phyloP scores from a whole-genome alignment of 2,113 vertebrate species.

The Nicator chloris region DNA sequence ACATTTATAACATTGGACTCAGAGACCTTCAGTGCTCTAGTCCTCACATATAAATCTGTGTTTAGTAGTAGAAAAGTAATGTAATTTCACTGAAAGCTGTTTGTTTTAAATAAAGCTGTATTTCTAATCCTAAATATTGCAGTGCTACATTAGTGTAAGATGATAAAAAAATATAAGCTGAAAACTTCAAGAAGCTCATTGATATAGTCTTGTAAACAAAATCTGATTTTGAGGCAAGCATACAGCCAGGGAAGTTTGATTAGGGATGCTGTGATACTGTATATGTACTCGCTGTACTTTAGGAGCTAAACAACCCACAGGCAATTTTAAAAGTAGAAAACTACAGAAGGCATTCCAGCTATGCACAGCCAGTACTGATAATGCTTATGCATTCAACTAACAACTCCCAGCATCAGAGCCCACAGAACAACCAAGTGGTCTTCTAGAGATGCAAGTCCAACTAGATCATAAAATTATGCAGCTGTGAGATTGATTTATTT shows the following conservation, averaged over 20 bases:
- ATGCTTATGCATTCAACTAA: not conserved
- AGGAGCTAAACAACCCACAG: not conserved
- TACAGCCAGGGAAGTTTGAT: not conserved
- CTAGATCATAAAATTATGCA: not conserved
- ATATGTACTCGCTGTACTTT: not conserved
- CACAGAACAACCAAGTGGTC: not conserved
- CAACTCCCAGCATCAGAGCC: not conserved
- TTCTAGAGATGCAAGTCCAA: not conserved
- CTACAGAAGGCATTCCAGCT: not conserved
- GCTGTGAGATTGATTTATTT: not conserved
- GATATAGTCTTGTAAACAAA: not conserved
- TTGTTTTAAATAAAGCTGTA: not conserved
- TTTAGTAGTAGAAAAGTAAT: slow-evolving; percentile 8
- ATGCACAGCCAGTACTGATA: not conserved
- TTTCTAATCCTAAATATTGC: not conserved
- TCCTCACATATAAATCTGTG: slow-evolving; percentile 19
- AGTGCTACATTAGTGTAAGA: not conserved
- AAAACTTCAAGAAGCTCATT: not conserved
- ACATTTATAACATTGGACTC: slow-evolving; percentile 28
- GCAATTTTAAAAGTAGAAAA: not conserved
- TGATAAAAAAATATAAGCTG: not conserved
- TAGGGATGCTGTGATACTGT: not conserved
- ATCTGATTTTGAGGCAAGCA: not conserved
- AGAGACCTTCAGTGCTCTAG: slow-evolving; percentile 7
- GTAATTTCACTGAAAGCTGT: not conserved